These are phyloP conservation scores for Euzophera pinguis DNA, from an alignment of 2,888 invertebrate species.

Conservation along the genomic window DNA sequence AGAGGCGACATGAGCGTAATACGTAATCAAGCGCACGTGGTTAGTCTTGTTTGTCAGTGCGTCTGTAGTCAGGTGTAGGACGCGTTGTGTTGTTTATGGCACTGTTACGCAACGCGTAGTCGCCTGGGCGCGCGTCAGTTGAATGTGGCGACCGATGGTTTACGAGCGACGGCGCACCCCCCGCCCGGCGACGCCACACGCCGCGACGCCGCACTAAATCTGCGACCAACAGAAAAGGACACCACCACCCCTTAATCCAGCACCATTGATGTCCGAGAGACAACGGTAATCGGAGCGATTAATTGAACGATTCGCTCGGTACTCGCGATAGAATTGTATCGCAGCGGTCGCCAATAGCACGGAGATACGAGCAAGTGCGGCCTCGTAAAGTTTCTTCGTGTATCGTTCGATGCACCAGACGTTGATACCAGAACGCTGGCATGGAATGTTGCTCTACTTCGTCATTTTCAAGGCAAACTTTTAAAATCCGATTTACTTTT, in stretches of 20 bases:
- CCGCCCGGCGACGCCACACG: conserved; percentile 69
- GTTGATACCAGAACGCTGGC: conserved; percentile 60
- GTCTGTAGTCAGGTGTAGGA: conserved; percentile 53
- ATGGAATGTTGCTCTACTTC: conserved; percentile 60
- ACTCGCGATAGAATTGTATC: conserved; percentile 70
- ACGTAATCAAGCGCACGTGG: conserved; percentile 73
- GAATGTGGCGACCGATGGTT: conserved; percentile 78
- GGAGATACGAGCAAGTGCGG: conserved; percentile 72
- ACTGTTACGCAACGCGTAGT: conserved; percentile 79
- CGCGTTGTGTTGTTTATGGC: conserved; percentile 76
- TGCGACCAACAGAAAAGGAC: conserved; percentile 75
- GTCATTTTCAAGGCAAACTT: not conserved
- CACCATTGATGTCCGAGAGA: conserved; percentile 71
- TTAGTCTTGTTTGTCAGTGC: conserved; percentile 39
- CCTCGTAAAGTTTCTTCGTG: conserved; percentile 79
- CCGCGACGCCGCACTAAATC: conserved; percentile 79
- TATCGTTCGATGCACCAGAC: conserved; percentile 80
- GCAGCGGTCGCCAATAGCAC: conserved; percentile 63
- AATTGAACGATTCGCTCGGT: conserved; percentile 66
- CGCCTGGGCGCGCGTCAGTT: conserved; percentile 78
- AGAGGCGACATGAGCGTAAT: conserved; percentile 72
- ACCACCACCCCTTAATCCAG: conserved; percentile 72
- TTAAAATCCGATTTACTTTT: no score
- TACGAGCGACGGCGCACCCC: conserved; percentile 75
- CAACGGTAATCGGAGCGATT: conserved; percentile 73